phyloP scores from a whole-genome alignment of 2,888 invertebrate species.

The Drymonia ruficornis region DNA sequence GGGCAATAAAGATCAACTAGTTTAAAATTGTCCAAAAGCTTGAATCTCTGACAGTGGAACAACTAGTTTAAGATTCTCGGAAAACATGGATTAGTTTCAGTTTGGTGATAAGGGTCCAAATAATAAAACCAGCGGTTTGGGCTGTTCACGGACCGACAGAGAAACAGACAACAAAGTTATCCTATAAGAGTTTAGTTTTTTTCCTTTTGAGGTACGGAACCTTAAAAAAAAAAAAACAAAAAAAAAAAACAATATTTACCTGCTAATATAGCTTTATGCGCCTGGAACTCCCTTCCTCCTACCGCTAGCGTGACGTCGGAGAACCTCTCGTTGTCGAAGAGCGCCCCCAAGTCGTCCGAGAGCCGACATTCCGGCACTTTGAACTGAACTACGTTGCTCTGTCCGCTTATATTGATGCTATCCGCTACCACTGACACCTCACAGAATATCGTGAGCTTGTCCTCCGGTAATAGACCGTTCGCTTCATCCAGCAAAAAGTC shows the following conservation, averaged over 20 bases:
- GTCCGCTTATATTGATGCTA: constrained; percentile 99
- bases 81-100: no score
- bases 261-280: constrained; percentile 98
- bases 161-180: no score
- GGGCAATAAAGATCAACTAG: no score
- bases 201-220: no score
- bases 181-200: no score
- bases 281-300: constrained; percentile 95
- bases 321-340: constrained; percentile 99
- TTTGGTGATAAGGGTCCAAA: no score
- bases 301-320: constrained; percentile 98
- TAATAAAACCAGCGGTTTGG: no score
- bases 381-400: constrained; percentile 98
- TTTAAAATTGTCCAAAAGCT: no score
- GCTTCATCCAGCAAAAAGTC: constrained; percentile 99
- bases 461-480: constrained; percentile 99
- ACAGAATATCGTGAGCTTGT: constrained; percentile 99
- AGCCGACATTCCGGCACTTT: constrained; percentile 97
- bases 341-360: constrained; percentile 96
- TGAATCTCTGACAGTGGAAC: no score
- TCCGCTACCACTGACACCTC: constrained; percentile 99
- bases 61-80: no score
- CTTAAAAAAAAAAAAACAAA: no score
- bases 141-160: no score
- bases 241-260: constrained; percentile 75